Evolutionary conservation across 2,113 vertebrate species (phyloP).

Genomic region (Himantopus leucocephalus): DNA sequence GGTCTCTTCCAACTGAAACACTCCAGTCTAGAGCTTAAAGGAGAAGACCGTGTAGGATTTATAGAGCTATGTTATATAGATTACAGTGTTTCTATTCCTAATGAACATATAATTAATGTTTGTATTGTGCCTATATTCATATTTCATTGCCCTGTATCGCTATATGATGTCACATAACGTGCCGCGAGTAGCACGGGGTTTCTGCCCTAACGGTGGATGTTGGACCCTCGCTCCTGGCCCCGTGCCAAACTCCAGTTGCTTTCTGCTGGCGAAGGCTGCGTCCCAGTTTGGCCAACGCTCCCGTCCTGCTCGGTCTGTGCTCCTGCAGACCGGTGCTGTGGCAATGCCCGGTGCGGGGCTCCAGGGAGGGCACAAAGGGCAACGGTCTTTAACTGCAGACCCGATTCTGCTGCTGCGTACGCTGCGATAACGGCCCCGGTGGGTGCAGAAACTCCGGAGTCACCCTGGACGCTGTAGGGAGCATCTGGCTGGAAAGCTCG

Average conservation of each 20-base stretch:
- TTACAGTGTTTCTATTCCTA: not conserved
- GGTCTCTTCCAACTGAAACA: not conserved
- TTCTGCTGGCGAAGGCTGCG: not conserved
- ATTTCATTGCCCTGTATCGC: not conserved
- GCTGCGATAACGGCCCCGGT: no score
- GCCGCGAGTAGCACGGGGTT: rapidly evolving
- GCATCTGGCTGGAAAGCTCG: not conserved
- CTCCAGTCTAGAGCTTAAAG: not conserved
- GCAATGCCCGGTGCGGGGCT: not conserved
- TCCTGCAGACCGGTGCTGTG: rapidly evolving
- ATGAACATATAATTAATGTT: not conserved
- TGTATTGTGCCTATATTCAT: not conserved
- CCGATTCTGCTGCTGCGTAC: not conserved
- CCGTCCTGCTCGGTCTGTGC: rapidly evolving
- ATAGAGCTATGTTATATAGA: not conserved
- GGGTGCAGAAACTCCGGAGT: not conserved
- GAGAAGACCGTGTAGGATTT: not conserved
- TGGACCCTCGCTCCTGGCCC: not conserved
- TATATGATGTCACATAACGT: rapidly evolving
- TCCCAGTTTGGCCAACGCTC: not conserved
- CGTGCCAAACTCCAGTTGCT: rapidly evolving
- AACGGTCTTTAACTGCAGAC: not conserved
- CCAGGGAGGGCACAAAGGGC: not conserved
- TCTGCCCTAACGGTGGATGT: not conserved
- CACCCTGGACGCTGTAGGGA: not conserved